Conservation (phyloP, 2,797 vertebrate genomes). For the Psittacula derbiana region DNA sequence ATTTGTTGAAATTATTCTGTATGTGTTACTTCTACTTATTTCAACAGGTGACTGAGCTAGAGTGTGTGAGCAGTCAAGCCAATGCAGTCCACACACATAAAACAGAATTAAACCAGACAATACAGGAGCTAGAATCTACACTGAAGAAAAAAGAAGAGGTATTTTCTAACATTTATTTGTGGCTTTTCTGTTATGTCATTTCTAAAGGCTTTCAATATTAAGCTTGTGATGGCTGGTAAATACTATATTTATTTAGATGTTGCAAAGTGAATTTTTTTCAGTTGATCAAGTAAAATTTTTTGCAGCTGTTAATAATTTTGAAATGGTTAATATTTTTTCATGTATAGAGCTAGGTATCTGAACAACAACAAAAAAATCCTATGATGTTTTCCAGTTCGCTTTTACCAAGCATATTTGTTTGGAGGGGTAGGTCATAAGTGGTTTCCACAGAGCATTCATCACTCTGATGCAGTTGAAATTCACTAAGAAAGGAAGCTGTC, state of each 20-base stretch:
- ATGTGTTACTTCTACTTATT: constrained; percentile 18
- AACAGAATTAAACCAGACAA: constrained; percentile 96
- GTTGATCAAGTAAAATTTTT: not conserved
- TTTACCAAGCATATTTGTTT: not conserved
- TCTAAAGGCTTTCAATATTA: not conserved
- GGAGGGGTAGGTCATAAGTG: not conserved
- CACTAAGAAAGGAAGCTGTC: not conserved
- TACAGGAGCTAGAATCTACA: constrained; percentile 91
- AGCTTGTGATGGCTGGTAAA: not conserved
- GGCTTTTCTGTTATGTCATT: not conserved
- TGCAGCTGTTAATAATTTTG: not conserved
- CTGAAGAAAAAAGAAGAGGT: constrained; percentile 97
- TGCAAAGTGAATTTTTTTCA: not conserved
- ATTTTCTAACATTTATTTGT: not conserved
- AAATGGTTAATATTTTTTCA: not conserved
- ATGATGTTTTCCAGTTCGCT: not conserved
- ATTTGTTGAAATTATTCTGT: not conserved
- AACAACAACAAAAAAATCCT: not conserved
- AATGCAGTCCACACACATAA: constrained; percentile 96
- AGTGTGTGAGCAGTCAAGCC: constrained; percentile 95
- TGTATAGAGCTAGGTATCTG: not conserved
- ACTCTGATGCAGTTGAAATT: not conserved
- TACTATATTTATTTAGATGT: not conserved
- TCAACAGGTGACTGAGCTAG: constrained; percentile 93
- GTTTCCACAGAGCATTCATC: not conserved